Evolutionary conservation across 2,888 invertebrate genomes (phyloP), one percentile per base, ranked within the genome.

Genomic region (Amphipoea lucens): DNA sequence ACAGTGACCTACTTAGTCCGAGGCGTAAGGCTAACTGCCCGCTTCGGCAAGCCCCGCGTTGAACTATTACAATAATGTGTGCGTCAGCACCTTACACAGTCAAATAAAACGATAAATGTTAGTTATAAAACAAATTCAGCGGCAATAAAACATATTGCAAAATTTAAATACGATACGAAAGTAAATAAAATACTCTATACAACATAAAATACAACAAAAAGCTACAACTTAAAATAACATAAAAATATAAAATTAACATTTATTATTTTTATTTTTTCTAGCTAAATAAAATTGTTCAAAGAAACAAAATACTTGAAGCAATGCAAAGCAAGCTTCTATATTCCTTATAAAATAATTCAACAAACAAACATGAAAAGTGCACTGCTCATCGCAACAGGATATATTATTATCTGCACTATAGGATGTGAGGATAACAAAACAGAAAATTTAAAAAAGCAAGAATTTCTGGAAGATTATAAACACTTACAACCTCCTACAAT

Each of bases 91-190:
- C n/a, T n/a, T n/a, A 57, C 12, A 12, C 23, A 23, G 17, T 65
- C 29, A 14, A 65, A 67, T 6, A 40, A 23, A 54, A 68, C 51
- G 66, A 45, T n/a, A 29, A 29, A 54, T 60, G 60, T 73, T 17
- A 63, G 54, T 23, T 42, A 45, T 45, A 73, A 75, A 66, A 73
- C 42, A 23, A 76, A 73, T 54, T 9, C 42, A 57, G 14, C 40
- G 3, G 17, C 40, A n/a, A 40, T 82, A 71, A 82, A 82, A 74
- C 14, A 57, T 14, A 78, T 62, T 42, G 54, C 20, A 76, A 60
- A 71, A 81, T 40, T 48, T 12, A 29, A 69, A 66, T 57, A 48
- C 12, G 23, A 74, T 74, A 66, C 75, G 23, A 74, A 74, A 67
- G 3, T 40, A 57, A 57, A 76, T 76, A 76, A 74, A 79, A 81